A percentile compares a stretch with the other conserved stretches of the same genome.
These are phyloP conservation scores for Larimichthys polyactis DNA, from an alignment of 2,113 vertebrate genomes.

Conservation along the genomic window DNA sequence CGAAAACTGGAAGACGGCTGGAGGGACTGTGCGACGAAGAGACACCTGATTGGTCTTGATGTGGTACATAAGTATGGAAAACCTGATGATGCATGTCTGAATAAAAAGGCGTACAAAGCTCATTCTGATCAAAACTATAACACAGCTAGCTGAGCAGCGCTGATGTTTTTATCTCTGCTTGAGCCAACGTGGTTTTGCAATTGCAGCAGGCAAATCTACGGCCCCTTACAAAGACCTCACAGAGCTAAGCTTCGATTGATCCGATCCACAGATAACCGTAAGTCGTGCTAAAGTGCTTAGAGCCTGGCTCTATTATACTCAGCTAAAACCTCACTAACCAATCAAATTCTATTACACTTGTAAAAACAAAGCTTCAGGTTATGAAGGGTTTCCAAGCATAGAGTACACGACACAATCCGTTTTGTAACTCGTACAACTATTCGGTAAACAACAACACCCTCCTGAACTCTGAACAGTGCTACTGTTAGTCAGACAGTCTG, in stretches of 20 bases:
- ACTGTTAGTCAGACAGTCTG: neutral
- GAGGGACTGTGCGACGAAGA: neutral
- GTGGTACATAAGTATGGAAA: neutral
- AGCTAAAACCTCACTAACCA: neutral
- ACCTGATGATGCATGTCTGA: slow-evolving; percentile 4
- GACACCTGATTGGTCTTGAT: neutral
- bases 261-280: slow-evolving; percentile 12
- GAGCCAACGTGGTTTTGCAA: neutral
- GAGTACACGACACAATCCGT: neutral
- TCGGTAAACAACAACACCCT: neutral
- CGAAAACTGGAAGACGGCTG: slow-evolving; percentile 22
- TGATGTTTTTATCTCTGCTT: neutral
- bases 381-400: slow-evolving; percentile 4
- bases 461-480: slow-evolving; percentile 15
- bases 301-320: neutral
- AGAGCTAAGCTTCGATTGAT: slow-evolving; percentile 1
- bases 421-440: neutral
- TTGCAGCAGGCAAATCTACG: neutral
- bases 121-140: slow-evolving; percentile 19
- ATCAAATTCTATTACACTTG: slow-evolving; percentile 4
- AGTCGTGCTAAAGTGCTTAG: slow-evolving; percentile 44
- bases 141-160: neutral
- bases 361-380: neutral
- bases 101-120: slow-evolving; percentile 8
- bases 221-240: slow-evolving; percentile 16